Evolutionary conservation across 2,797 vertebrate species (phyloP), one percentile per base, ranked within the genome.

Genomic region (Neopelma chrysocephalum): DNA sequence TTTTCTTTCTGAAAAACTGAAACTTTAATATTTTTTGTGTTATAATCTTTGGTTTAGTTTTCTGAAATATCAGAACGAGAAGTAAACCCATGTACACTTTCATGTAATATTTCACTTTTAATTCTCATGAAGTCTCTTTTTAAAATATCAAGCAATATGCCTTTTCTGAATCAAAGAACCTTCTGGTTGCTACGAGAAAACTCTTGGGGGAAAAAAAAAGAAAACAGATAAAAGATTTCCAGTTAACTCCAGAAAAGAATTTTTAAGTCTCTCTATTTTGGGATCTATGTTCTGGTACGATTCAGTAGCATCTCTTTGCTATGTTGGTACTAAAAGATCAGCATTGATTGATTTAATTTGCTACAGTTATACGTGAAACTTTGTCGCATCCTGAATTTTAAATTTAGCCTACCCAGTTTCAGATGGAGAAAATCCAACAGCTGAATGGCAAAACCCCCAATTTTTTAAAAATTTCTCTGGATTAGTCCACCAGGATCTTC

Each of bases 1-100:
- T 85, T 79, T 92, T 64, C 32, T 9, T 85, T 58, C 48, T 58
- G 40, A 92, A 92, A 80, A 92, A 62, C 34, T 69, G 32, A 69
- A 94, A n/a, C 8, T 1, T 5, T 60, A 51, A 65, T 47, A 53
- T 45, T 47, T 65, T 87, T 40, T 34, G 27, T 26, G 3, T 53
- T 54, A 34, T 3, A 0, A 36, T 56, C 76, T 91, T 51, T 66
- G 6, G 4, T 6, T 64, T 72, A 8, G 16, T 75, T 75, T 78
- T 69, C 47, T 65, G 17, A 62, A 47, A n/a, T 64, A 62, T 47
- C 32, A 87, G 34, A 71, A 50, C 14, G 38, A 69, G 50, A 85
- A 68, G 89, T 56, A 80, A 91, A 70, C 31, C 10, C 11, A 38
- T 7, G 11, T 26, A 19, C 9, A 6, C 27, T 82, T 72, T 29